Percentiles rank a stretch among this genome's conserved stretches.
These are phyloP conservation scores for Riptortus pedestris DNA, from an alignment of 1,140 invertebrate species.

Conservation along the genomic window DNA sequence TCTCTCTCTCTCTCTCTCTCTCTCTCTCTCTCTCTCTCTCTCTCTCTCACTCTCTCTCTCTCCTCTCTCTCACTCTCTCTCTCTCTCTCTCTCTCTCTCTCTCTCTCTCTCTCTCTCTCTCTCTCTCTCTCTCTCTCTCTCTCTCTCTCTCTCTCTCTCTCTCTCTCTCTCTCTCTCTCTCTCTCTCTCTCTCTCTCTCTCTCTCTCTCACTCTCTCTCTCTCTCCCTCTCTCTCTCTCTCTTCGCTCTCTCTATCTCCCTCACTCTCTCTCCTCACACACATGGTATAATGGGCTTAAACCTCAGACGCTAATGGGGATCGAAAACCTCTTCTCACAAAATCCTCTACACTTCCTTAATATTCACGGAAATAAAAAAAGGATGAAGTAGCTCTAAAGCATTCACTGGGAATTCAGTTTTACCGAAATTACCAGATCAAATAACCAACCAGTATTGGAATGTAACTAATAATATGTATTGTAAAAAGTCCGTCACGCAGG, in stretches of 20 bases:
- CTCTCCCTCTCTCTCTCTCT: not conserved
- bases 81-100: not conserved
- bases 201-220: not conserved
- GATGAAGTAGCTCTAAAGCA: too few species aligned
- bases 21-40: not conserved
- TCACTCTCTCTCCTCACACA: not conserved
- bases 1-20: not conserved
- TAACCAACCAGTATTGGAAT: too few species aligned
- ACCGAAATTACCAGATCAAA: too few species aligned
- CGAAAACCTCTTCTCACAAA: too few species aligned
- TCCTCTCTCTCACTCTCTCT: not conserved
- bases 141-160: not conserved
- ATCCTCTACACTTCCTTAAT: too few species aligned
- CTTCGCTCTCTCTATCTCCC: not conserved
- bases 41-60: not conserved
- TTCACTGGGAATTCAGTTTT: too few species aligned
- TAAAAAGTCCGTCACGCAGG: too few species aligned
- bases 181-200: not conserved
- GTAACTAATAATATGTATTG: too few species aligned
- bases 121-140: not conserved
- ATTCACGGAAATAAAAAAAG: too few species aligned
- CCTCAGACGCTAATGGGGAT: too few species aligned
- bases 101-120: not conserved
- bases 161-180: not conserved
- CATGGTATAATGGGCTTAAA: too few species aligned